A percentile compares a stretch with the other conserved stretches of the same genome.
These are phyloP conservation scores for Apodemus agrarius DNA, from an alignment of 2,797 vertebrate genomes.

Conservation along the genomic window DNA sequence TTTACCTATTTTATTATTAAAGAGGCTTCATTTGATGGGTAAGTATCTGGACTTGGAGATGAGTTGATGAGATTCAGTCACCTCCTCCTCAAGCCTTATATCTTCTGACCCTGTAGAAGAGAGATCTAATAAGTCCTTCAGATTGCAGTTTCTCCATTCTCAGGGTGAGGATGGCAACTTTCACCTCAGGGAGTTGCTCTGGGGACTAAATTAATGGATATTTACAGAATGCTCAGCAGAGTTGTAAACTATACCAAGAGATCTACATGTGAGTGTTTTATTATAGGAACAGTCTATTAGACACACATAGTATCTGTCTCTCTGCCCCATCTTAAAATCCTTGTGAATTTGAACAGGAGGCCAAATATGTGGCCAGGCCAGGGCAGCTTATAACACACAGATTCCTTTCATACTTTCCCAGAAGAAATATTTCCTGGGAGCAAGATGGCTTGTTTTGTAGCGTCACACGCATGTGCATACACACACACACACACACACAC, in stretches of 20 bases:
- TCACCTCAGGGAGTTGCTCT: not conserved
- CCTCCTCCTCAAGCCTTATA: not conserved
- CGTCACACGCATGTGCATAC: too few species aligned
- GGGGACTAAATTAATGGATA: not conserved
- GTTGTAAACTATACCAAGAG: not conserved
- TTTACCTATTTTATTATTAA: not conserved
- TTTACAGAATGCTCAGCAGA: not conserved
- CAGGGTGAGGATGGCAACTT: not conserved
- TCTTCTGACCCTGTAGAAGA: not conserved
- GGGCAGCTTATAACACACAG: conserved; percentile 27
- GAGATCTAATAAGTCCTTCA: not conserved
- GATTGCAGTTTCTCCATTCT: not conserved
- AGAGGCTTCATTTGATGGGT: not conserved
- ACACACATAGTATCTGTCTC: not conserved
- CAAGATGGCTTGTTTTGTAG: conserved; percentile 47
- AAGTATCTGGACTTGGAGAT: not conserved
- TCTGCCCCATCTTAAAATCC: conserved; percentile 57
- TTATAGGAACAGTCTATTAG: not conserved
- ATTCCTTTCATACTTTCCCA: conserved; percentile 76
- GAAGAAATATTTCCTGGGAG: conserved; percentile 74
- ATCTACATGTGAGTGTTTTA: not conserved
- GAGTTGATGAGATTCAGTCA: not conserved
- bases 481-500: too few species aligned
- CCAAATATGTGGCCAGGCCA: conserved; percentile 25
- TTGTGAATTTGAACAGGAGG: conserved; percentile 54